These are phyloP conservation scores for Zeuzera pyrina DNA, from an alignment of 2,888 invertebrate genomes.

Conservation along the genomic window DNA sequence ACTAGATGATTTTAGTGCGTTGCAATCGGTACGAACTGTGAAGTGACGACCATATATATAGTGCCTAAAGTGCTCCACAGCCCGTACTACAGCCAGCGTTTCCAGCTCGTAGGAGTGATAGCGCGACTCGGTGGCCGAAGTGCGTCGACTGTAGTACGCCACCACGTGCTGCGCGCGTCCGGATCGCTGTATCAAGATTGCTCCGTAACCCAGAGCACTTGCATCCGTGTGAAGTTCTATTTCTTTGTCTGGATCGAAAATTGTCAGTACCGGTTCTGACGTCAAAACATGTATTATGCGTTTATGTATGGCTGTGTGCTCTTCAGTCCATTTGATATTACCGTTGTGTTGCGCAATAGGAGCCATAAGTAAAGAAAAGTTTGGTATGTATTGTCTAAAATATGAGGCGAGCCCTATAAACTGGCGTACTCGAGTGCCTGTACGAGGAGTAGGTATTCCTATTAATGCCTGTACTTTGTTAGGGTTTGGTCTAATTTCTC, in stretches of 20 bases:
- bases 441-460: constrained; percentile 12
- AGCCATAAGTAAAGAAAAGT: constrained; percentile 1
- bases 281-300: constrained; percentile 1
- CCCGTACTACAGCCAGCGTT: too few species aligned
- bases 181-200: not conserved
- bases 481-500: constrained; percentile 14
- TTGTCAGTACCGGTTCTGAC: constrained; percentile 1
- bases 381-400: constrained; percentile 4
- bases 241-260: not conserved
- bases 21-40: not conserved
- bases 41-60: not conserved
- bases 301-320: not conserved
- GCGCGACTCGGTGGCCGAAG: constrained; percentile 14
- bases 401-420: constrained; percentile 2
- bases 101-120: constrained; percentile 20
- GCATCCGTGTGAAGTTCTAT: not conserved
- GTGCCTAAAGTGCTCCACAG: not conserved
- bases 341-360: constrained; percentile 1
- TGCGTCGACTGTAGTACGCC: constrained; percentile 14
- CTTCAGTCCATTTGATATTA: constrained; percentile 1
- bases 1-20: not conserved
- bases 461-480: constrained; percentile 17
- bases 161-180: constrained; percentile 7
- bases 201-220: not conserved
- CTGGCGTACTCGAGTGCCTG: constrained; percentile 13